These are phyloP conservation scores for Diaphora mendica DNA, from an alignment of 2,888 invertebrate genomes.

Conservation along the genomic window DNA sequence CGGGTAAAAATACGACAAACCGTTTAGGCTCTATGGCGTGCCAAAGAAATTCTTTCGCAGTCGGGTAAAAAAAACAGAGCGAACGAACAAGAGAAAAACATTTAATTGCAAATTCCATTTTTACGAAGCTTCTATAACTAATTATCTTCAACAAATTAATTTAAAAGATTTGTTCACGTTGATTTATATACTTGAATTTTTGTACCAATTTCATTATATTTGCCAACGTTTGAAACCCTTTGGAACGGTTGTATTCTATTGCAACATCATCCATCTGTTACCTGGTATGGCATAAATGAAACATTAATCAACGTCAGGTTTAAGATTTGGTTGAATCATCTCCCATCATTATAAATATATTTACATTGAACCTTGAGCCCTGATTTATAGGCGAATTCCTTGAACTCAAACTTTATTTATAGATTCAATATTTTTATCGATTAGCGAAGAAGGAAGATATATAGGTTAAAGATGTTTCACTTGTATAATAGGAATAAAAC, in stretches of 20 bases:
- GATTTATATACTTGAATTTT: not conserved
- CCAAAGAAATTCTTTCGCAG: too few relatives aligned
- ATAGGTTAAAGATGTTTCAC: not conserved
- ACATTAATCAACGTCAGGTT: slow-evolving; percentile 6
- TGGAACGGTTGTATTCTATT: slow-evolving; percentile 1
- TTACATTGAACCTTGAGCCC: not conserved
- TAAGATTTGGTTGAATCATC: slow-evolving; percentile 8
- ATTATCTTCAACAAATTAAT: not conserved
- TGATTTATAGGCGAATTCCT: not conserved
- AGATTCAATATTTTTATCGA: not conserved
- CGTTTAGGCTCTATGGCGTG: too few relatives aligned
- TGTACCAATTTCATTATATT: not conserved
- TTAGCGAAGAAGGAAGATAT: not conserved
- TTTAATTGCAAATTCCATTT: not conserved
- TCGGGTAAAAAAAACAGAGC: not conserved
- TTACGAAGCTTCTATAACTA: not conserved
- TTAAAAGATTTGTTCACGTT: not conserved
- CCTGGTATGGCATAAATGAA: not conserved
- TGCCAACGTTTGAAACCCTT: not conserved
- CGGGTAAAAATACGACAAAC: too few relatives aligned
- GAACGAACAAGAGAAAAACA: not conserved
- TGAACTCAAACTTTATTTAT: not conserved
- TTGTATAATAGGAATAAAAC: not conserved
- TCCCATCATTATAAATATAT: not conserved
- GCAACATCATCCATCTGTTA: not conserved